These are phyloP conservation scores for Drosophila ogumai DNA, from an alignment of 1,140 invertebrate genomes.

Conservation along the genomic window DNA sequence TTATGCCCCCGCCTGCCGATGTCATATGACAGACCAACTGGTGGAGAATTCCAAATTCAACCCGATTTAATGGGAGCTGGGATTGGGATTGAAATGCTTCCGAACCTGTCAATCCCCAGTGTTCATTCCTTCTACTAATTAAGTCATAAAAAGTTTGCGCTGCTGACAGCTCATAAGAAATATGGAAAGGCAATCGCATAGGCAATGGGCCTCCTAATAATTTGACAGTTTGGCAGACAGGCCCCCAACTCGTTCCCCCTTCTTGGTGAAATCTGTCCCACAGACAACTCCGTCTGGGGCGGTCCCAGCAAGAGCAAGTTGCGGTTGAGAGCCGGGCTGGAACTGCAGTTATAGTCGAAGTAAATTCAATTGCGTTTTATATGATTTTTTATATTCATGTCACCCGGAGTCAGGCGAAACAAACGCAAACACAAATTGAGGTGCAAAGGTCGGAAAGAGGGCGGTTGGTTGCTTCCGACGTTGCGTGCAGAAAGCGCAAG, in stretches of 20 bases:
- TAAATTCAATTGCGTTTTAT: constrained; percentile 83
- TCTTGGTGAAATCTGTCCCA: not conserved
- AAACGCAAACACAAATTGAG: constrained; percentile 44
- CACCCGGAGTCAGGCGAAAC: constrained; percentile 53
- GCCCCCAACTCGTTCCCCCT: not conserved
- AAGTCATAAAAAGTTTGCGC: constrained; percentile 71
- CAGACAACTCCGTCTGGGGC: constrained; percentile 2
- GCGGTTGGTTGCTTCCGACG: constrained; percentile 18
- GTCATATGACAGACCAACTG: constrained; percentile 1
- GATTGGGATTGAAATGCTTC: not conserved
- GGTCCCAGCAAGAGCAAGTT: constrained; percentile 20
- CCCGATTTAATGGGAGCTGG: not conserved
- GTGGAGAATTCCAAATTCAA: not conserved
- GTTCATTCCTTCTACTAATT: constrained; percentile 54
- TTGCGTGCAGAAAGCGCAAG: constrained; percentile 73
- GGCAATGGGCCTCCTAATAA: constrained; percentile 64
- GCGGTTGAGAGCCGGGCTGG: constrained; percentile 51
- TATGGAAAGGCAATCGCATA: constrained; percentile 58
- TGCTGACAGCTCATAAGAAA: constrained; percentile 72
- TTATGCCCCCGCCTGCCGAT: not conserved
- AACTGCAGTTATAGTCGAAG: constrained; percentile 73
- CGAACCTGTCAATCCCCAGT: not conserved
- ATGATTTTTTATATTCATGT: constrained; percentile 78
- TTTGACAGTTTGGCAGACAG: constrained; percentile 70
- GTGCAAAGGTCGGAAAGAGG: constrained; percentile 42